Evolutionary conservation across 2,888 invertebrate species (phyloP).

Genomic region (Dioctria rufipes): DNA sequence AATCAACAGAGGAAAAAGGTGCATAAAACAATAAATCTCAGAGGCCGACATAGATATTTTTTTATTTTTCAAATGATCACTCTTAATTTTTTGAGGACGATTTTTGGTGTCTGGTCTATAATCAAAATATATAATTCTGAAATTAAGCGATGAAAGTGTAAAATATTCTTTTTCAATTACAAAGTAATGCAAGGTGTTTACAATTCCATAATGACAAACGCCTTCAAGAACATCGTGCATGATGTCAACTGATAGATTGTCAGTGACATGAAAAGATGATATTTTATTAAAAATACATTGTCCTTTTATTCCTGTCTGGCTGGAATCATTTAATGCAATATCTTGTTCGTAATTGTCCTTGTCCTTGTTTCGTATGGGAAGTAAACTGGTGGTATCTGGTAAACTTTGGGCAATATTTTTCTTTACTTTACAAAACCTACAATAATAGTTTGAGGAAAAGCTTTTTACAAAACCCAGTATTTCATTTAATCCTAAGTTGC

Average conservation of each 20-base stretch:
- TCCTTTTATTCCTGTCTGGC: constrained; percentile 26
- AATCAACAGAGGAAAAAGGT: too few species aligned
- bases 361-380: not conserved
- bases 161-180: constrained; percentile 42
- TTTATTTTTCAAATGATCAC: constrained; percentile 16
- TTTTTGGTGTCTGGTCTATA: constrained; percentile 35
- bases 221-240: constrained; percentile 56
- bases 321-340: constrained; percentile 7
- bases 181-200: constrained; percentile 34
- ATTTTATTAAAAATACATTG: constrained; percentile 48
- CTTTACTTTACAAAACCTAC: constrained; percentile 50
- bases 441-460: constrained; percentile 47
- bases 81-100: constrained; percentile 18
- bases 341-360: constrained; percentile 20
- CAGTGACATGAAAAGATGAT: constrained; percentile 50
- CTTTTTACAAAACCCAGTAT: too few species aligned
- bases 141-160: constrained; percentile 43
- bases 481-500: too few species aligned
- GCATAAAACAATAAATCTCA: not conserved
- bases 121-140: constrained; percentile 36
- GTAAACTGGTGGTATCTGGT: not conserved
- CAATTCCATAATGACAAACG: constrained; percentile 43
- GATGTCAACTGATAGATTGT: constrained; percentile 49
- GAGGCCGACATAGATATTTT: constrained; percentile 11
- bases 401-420: constrained; percentile 1